Conservation (phyloP, 37 sponge, comb jelly and placozoan genomes). For the Halisarca cf. caerulea region DNA sequence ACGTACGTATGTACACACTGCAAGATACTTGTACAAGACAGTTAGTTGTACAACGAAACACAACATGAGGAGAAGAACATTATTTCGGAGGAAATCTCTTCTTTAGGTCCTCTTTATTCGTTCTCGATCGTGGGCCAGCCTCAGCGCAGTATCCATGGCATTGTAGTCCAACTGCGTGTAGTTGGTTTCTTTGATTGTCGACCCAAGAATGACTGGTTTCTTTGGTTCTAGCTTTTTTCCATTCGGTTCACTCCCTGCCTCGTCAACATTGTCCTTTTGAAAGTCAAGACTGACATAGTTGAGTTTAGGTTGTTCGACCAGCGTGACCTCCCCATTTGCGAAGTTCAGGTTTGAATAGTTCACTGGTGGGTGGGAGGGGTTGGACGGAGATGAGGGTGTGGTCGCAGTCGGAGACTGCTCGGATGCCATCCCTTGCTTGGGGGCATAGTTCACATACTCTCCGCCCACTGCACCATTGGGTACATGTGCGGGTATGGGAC, state of each 20-base stretch:
- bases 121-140: background rate
- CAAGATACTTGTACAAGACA: no score
- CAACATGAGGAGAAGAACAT: background rate
- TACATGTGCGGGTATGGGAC: background rate
- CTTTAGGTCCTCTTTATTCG: background rate
- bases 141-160: background rate
- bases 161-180: slow-evolving; percentile 4
- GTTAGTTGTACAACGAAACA: background rate
- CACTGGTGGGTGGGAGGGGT: background rate
- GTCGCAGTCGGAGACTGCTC: background rate
- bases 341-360: slow-evolving; percentile 1
- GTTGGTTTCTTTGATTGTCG: background rate
- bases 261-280: background rate
- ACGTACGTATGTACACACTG: no score
- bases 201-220: no score
- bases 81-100: no score
- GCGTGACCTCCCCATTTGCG: background rate
- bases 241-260: background rate
- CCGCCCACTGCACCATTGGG: background rate
- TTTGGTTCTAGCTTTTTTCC: background rate
- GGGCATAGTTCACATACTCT: slow-evolving; percentile 23
- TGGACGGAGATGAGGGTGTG: background rate
- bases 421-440: background rate
- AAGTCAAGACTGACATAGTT: background rate
- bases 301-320: background rate